A percentile compares a stretch with the other conserved stretches of the same genome.
Conservation (phyloP, 2,113 vertebrate genomes). For the Atractosteus spatula region DNA sequence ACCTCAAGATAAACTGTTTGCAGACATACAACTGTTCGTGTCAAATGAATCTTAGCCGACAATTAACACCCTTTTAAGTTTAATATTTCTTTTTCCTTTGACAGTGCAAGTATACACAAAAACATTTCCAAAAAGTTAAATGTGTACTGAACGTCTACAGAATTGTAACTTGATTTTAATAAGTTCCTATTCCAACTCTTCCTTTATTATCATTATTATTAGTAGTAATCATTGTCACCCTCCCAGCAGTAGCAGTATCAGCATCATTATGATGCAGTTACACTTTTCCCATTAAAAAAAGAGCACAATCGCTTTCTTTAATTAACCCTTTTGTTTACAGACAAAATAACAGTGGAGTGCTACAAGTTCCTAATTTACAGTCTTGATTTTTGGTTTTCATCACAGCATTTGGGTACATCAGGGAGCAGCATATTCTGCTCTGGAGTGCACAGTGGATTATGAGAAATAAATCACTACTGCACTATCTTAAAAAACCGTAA, state of each 20-base stretch:
- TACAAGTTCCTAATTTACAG: conserved; percentile 18
- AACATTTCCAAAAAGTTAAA: too few species aligned
- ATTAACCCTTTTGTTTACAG: conserved; percentile 26
- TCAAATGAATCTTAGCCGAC: too few species aligned
- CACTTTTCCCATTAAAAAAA: background rate
- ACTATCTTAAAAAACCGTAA: conserved; percentile 39
- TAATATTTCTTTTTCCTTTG: background rate
- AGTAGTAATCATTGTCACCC: too few species aligned
- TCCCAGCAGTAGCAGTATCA: too few species aligned
- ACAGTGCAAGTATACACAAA: too few species aligned
- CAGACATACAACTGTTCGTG: too few species aligned
- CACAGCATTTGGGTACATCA: conserved; percentile 23
- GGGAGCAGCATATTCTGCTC: conserved; percentile 16
- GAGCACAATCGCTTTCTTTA: background rate
- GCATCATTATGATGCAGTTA: background rate
- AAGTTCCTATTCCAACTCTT: too few species aligned
- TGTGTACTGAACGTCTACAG: too few species aligned
- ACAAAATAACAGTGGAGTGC: conserved; percentile 26
- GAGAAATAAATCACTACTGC: conserved; percentile 36
- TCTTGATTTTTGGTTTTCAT: background rate
- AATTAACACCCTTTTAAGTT: too few species aligned
- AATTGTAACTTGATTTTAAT: too few species aligned
- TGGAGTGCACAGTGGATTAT: conserved; percentile 38
- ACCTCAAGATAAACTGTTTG: too few species aligned
- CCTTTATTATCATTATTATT: too few species aligned